These are phyloP conservation scores for Nomada ruficornis DNA, from an alignment of 2,888 invertebrate genomes.

Conservation along the genomic window DNA sequence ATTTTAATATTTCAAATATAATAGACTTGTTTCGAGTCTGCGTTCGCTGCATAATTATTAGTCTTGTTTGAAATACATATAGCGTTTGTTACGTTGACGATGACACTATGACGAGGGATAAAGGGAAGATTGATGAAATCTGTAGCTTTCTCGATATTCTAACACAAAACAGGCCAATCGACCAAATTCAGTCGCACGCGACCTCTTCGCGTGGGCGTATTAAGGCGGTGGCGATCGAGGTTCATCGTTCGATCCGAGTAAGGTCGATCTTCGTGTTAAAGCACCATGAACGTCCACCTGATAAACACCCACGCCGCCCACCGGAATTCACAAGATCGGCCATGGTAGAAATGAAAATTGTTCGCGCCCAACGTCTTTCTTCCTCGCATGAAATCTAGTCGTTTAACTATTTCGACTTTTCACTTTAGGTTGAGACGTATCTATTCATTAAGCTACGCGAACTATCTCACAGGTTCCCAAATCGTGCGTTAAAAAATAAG, in stretches of 20 bases:
- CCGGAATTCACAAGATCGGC: slow-evolving; percentile 44
- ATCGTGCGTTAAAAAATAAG: no score
- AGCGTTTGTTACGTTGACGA: no score
- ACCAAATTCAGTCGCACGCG: slow-evolving; percentile 39
- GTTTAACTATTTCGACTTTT: background rate
- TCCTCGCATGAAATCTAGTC: slow-evolving; percentile 8
- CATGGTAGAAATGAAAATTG: slow-evolving; percentile 25
- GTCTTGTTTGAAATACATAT: no score
- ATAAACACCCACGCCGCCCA: slow-evolving; percentile 73
- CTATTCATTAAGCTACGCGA: no score
- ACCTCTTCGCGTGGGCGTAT: slow-evolving; percentile 39
- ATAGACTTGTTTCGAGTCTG: no score
- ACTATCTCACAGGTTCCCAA: no score
- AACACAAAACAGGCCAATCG: slow-evolving; percentile 29
- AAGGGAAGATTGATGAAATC: background rate
- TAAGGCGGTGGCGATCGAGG: slow-evolving; percentile 58
- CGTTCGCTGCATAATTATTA: no score
- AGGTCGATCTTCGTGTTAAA: slow-evolving; percentile 60
- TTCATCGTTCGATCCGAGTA: slow-evolving; percentile 66
- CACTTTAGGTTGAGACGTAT: background rate
- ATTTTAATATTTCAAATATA: no score
- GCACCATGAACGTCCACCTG: slow-evolving; percentile 71
- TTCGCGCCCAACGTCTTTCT: slow-evolving; percentile 7
- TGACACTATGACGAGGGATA: background rate
- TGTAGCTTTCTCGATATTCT: background rate